Conservation (phyloP, 2,113 vertebrate genomes). For the Phocoena sinus region DNA sequence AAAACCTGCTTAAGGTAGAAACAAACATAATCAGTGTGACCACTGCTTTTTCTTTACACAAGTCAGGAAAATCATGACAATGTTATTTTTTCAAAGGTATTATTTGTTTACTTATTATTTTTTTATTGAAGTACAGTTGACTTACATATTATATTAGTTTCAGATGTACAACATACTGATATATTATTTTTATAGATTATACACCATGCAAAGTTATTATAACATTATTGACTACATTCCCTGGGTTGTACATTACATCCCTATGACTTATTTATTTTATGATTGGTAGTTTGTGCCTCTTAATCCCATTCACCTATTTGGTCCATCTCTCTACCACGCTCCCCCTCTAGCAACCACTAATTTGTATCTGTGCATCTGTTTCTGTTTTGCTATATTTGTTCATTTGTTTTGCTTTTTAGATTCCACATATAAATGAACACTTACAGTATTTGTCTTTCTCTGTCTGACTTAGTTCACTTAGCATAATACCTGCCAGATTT, state of each 20-base stretch:
- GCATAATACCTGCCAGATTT: neutral
- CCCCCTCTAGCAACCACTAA: neutral
- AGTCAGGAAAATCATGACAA: neutral
- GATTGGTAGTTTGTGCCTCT: neutral
- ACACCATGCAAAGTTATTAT: neutral
- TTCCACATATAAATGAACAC: neutral
- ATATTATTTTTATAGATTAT: neutral
- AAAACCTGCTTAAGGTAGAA: neutral
- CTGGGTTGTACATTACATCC: neutral
- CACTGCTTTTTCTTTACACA: neutral
- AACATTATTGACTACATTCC: too few relatives aligned
- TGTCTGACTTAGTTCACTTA: neutral
- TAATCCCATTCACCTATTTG: neutral
- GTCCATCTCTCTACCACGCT: neutral
- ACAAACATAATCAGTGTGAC: neutral
- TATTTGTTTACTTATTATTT: neutral
- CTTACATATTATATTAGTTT: neutral
- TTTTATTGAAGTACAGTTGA: neutral
- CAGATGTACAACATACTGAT: neutral
- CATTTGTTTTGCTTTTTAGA: neutral
- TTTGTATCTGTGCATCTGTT: neutral
- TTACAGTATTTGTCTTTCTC: neutral
- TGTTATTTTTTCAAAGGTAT: neutral
- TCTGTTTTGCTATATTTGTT: neutral
- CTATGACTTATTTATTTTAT: neutral